Evolutionary conservation across 2,113 vertebrate species (phyloP).

Genomic region (Caracal caracal): DNA sequence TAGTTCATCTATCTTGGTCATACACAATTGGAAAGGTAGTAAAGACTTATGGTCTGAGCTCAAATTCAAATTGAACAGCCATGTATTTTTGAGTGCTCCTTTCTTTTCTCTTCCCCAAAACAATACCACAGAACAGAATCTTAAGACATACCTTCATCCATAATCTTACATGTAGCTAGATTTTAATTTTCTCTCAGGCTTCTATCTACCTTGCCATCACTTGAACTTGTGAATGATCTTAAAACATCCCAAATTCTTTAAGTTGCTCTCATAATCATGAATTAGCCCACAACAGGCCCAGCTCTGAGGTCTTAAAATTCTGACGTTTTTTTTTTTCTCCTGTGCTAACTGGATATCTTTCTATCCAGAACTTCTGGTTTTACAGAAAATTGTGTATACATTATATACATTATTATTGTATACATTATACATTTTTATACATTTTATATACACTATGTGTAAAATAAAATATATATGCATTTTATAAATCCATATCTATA

Average conservation of each 20-base stretch:
- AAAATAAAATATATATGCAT: background rate
- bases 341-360: conserved; percentile 9
- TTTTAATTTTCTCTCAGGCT: background rate
- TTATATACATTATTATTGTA: background rate
- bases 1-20: background rate
- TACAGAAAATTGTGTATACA: background rate
- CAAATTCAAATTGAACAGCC: conserved; percentile 12
- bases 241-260: conserved; percentile 54
- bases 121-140: background rate
- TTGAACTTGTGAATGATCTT: background rate
- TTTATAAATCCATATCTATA: background rate
- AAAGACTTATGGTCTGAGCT: background rate
- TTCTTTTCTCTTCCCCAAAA: background rate
- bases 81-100: background rate
- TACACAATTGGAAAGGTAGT: background rate
- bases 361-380: background rate
- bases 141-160: background rate
- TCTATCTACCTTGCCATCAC: background rate
- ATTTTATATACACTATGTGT: background rate
- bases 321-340: background rate
- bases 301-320: conserved; percentile 2
- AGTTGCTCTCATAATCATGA: conserved; percentile 15
- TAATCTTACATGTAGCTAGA: background rate
- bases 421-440: too few species aligned
- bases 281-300: background rate